Base-by-base conservation (phyloP, 2,797 vertebrate species). In the Morus bassanus region DNA sequence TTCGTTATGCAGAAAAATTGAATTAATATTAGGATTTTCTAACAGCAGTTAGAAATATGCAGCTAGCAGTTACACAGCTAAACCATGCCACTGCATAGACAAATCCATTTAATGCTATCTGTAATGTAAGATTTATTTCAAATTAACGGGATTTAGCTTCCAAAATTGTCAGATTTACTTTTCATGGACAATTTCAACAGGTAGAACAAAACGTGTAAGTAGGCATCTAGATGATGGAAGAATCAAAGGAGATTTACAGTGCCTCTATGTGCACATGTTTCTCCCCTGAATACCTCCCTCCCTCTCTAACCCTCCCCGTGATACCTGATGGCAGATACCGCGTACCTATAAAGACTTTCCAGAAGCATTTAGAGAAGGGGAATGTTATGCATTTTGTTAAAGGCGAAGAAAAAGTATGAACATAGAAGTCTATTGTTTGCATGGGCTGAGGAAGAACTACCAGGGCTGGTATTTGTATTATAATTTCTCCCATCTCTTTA, bases 1-100 rank as follows among this genome's bases (percentile, higher is more conserved):
- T 91, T 94, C 41, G 28, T 92, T 85, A 76, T 92, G 70, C 54
- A 91, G 89, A 65, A 76, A 67, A 82, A 85, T 61, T 28, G 33
- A 89, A 69, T 78, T 86, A 60, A 56, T 79, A 65, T 70, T 37
- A 9, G 24, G 70, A 21, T 56, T 85, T 64, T 35, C 63, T 43
- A 57, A 48, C 59, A 73, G 80, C 41, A 65, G 54, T 76, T 35
- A 39, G 46, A 73, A 65, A 37, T 10, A 46, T 4, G 69, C 60
- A 85, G 51, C 31, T 48, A 43, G 69, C 59, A 75, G 48, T 18
- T 64, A 19, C 64, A 60, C 31, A 53, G 61, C 69, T 72, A 21
- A 75, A 61, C 61, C 46, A 37, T 75, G 33, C 33, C 41, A 22
- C 46, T 75, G 74, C 41, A 46, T 27, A 69, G 84, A 35, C 18